phyloP scores from a whole-genome alignment of 1,140 invertebrate genomes.

The Metopolophium dirhodum region DNA sequence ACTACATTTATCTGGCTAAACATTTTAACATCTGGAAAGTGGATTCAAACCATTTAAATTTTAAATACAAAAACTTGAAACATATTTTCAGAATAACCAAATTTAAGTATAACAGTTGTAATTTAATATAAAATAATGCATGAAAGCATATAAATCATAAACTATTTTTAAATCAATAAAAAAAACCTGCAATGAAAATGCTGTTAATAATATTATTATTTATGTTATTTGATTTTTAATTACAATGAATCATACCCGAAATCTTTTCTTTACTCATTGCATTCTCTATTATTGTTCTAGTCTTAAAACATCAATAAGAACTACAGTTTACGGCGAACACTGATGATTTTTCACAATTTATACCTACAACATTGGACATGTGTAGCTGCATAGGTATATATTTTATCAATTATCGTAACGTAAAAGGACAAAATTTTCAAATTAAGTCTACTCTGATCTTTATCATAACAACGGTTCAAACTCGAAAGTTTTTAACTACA shows the following conservation, averaged over 20 bases:
- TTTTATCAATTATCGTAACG: background rate
- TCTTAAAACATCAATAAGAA: background rate
- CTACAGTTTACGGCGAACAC: background rate
- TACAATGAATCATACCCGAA: conserved; percentile 21
- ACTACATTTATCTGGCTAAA: no score
- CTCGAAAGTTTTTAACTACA: no score
- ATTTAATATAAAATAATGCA: background rate
- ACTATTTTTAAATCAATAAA: background rate
- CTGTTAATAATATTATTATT: background rate
- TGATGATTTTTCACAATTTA: background rate
- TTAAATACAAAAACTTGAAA: no score
- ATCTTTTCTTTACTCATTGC: conserved; percentile 52
- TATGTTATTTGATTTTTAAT: background rate
- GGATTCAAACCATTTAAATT: no score
- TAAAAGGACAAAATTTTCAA: background rate
- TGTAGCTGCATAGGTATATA: background rate
- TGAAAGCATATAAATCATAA: background rate
- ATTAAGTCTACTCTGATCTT: background rate
- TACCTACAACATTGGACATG: background rate
- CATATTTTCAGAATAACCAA: no score
- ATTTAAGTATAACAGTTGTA: background rate
- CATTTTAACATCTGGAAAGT: no score
- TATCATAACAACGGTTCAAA: background rate
- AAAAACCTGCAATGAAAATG: background rate
- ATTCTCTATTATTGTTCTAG: background rate